These are phyloP conservation scores for Liparis tanakae DNA, from an alignment of 2,797 vertebrate species.

Conservation along the genomic window DNA sequence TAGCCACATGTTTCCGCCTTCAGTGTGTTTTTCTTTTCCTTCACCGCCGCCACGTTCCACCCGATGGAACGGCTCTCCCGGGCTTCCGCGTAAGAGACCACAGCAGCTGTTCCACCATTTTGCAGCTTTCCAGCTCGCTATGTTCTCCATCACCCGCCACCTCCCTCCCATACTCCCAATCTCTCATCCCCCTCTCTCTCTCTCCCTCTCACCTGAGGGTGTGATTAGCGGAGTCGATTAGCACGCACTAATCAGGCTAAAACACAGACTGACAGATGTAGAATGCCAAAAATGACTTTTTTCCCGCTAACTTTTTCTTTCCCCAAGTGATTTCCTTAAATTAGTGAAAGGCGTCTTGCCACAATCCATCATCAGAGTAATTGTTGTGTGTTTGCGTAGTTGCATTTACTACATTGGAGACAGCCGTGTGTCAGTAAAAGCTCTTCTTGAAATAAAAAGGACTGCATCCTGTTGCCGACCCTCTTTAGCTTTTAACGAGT, in stretches of 20 bases:
- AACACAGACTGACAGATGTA: constrained; percentile 75
- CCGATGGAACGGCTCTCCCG: constrained; percentile 61
- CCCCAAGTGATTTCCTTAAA: constrained; percentile 69
- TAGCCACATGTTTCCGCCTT: constrained; percentile 21
- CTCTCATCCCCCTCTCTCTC: constrained; percentile 15
- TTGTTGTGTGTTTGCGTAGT: constrained; percentile 35
- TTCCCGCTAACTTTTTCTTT: constrained; percentile 59
- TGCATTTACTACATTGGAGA: background rate
- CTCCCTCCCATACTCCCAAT: constrained; percentile 25
- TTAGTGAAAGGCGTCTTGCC: constrained; percentile 62
- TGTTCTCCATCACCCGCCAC: constrained; percentile 55
- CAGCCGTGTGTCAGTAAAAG: constrained; percentile 8
- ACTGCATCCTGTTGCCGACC: background rate
- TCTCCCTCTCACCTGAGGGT: constrained; percentile 74
- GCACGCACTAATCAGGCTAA: constrained; percentile 74
- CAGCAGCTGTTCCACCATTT: constrained; percentile 77
- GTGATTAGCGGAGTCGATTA: constrained; percentile 81
- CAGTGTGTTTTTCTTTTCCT: constrained; percentile 29
- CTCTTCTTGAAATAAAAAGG: constrained; percentile 17
- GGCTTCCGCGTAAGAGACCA: constrained; percentile 62
- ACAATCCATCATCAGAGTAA: constrained; percentile 66
- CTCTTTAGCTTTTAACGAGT: background rate
- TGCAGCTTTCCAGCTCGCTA: constrained; percentile 45
- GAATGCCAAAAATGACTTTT: constrained; percentile 70
- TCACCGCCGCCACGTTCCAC: constrained; percentile 33